phyloP scores from a whole-genome alignment of 2,888 invertebrate genomes.

The Xestia rhomboidea region DNA sequence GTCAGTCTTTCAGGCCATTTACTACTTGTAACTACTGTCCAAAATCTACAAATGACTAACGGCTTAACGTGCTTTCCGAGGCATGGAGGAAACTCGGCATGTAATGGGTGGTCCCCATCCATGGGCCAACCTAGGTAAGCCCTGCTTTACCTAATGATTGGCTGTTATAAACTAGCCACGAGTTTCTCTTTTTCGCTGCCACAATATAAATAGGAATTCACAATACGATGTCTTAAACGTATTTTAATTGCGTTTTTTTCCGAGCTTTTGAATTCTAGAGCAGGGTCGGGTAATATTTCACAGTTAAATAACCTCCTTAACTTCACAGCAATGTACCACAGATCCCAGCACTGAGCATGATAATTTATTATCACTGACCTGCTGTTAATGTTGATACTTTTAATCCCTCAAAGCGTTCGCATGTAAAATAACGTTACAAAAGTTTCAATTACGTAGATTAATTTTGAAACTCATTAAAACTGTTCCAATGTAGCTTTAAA shows the following conservation, averaged over 20 bases:
- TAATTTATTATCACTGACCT: conserved; percentile 48
- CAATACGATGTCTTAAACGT: conserved; percentile 4
- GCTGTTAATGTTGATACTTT: conserved; percentile 38
- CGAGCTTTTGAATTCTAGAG: conserved; percentile 29
- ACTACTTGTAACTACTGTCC: too few relatives aligned
- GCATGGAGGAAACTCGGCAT: too few relatives aligned
- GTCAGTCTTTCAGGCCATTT: too few relatives aligned
- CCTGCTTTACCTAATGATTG: too few relatives aligned
- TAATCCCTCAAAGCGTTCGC: conserved; percentile 47
- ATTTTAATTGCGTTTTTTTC: conserved; percentile 25
- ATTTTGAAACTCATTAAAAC: conserved; percentile 35
- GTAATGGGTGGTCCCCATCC: too few relatives aligned
- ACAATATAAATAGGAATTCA: neutral
- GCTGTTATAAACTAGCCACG: too few relatives aligned
- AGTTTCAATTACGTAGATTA: conserved; percentile 36
- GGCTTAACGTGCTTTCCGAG: too few relatives aligned
- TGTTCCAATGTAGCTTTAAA: neutral
- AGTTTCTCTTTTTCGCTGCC: too few relatives aligned
- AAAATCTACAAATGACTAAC: too few relatives aligned
- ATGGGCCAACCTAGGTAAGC: too few relatives aligned
- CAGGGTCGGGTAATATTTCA: conserved; percentile 39
- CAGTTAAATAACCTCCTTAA: conserved; percentile 43
- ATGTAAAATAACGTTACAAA: conserved; percentile 30
- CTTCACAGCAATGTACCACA: conserved; percentile 32
- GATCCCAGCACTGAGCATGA: conserved; percentile 28